Conservation (phyloP, 2,888 invertebrate genomes). For the Biston stratarius region DNA sequence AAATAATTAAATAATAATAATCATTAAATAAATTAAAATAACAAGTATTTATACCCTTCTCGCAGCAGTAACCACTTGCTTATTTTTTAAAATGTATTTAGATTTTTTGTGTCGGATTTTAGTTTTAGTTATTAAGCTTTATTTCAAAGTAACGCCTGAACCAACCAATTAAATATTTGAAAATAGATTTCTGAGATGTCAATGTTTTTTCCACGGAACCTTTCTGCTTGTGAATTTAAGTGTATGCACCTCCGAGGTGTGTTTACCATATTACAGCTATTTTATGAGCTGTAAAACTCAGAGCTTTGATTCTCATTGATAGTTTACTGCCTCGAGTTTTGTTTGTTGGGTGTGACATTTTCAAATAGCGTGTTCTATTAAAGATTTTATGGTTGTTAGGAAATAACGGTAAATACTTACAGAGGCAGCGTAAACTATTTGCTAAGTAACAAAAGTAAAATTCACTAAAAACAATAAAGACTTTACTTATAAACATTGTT, state of each 20-base stretch:
- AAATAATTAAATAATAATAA: no score
- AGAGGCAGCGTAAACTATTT: not conserved
- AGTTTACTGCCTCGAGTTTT: slow-evolving; percentile 23
- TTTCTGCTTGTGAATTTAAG: not conserved
- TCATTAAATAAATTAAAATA: no score
- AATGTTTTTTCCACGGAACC: not conserved
- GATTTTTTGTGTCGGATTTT: no score
- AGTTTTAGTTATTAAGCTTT: no score
- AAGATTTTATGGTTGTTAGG: slow-evolving; percentile 1
- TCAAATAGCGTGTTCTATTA: slow-evolving; percentile 10
- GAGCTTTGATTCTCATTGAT: slow-evolving; percentile 30
- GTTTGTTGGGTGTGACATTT: slow-evolving; percentile 17
- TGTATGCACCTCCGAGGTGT: slow-evolving; percentile 20
- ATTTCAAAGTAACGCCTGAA: no score
- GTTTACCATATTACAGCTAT: slow-evolving; percentile 27
- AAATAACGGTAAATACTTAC: not conserved
- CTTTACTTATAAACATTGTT: no score
- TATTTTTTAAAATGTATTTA: no score
- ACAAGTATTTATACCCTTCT: no score
- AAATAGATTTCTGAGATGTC: not conserved
- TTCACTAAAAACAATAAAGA: not conserved
- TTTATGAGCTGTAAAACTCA: slow-evolving; percentile 30
- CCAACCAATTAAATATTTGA: not conserved
- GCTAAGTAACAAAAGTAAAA: not conserved
- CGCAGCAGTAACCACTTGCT: no score